Evolutionary conservation across 1,140 invertebrate species (phyloP).

Genomic region (Oscheius sp.): DNA sequence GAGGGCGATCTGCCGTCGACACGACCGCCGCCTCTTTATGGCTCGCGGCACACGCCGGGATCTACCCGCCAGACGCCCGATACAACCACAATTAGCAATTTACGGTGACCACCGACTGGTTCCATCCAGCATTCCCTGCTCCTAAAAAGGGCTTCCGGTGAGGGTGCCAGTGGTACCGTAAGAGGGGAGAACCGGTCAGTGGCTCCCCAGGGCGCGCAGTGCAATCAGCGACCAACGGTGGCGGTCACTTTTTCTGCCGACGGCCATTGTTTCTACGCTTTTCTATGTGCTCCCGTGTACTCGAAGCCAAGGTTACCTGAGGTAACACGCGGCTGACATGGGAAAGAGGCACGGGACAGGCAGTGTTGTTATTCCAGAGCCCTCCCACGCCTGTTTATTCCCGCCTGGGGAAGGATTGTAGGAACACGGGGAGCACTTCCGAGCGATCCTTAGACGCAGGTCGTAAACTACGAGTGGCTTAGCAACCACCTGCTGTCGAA

Average conservation of each 20-base stretch:
- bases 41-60: not conserved
- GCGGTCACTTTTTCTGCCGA: not conserved
- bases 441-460: no score
- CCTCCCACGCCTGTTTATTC: no score
- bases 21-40: not conserved
- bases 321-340: not conserved
- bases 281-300: not conserved
- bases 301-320: not conserved
- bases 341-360: no score
- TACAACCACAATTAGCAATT: no score
- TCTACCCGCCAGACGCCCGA: not conserved
- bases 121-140: no score
- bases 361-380: no score
- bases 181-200: no score
- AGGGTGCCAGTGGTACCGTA: not conserved
- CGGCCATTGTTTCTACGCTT: slow-evolving; percentile 7
- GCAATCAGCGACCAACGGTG: not conserved
- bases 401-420: no score
- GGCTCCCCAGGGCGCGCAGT: not conserved
- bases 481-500: not conserved
- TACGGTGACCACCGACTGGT: no score
- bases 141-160: no score
- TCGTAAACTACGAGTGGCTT: no score
- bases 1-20: not conserved
- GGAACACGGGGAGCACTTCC: no score